Evolutionary conservation across 2,113 vertebrate species (phyloP), one percentile per base, ranked within the genome.

Genomic region (Rostratula benghalensis): DNA sequence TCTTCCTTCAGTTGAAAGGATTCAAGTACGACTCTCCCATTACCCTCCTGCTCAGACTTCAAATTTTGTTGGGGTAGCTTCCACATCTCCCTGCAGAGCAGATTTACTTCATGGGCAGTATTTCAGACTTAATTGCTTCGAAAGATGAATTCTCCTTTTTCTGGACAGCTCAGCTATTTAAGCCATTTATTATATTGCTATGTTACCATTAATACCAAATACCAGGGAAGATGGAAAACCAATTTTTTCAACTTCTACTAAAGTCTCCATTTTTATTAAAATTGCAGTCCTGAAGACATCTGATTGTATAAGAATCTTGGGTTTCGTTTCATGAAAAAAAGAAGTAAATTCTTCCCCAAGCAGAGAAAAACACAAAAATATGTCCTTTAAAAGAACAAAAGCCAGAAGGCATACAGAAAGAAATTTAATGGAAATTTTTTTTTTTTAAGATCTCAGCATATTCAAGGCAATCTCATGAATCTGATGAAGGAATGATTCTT

Each of bases 181-280:
- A 54, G 53, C 28, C 30, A 18, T 54, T 54, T 54, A 30, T 30
- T 54, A 18, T 90, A 92, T 11, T 75, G 46, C 88, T 51, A 3
- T 56, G 80, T 86, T 82, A 74, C 63, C 48, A 75, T 30, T 64
- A 83, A 86, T 45, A 75, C 19, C 71, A 95, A 90, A 63, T 60
- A 81, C 7, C 27, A 59, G 6, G 60, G 39, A 89, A 86, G 87
- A 87, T 24, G 11, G 73, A 95, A 91, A 94, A 67, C 35, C 7
- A 3, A 11, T 50, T 46, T n/a, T 89, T 60, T n/a, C 53, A 87
- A 41, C 57, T 45, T 50, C 37, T 51, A 45, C 30, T 64, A 30
- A 87, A 92, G 61, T 41, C 48, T 83, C 76, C 14, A 67, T 92
- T 93, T 95, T 88, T 86, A 94, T 68, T 88, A 57, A 81, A 93